These are phyloP conservation scores for Psix sp. DNA, from an alignment of 1,140 invertebrate species.

Conservation along the genomic window DNA sequence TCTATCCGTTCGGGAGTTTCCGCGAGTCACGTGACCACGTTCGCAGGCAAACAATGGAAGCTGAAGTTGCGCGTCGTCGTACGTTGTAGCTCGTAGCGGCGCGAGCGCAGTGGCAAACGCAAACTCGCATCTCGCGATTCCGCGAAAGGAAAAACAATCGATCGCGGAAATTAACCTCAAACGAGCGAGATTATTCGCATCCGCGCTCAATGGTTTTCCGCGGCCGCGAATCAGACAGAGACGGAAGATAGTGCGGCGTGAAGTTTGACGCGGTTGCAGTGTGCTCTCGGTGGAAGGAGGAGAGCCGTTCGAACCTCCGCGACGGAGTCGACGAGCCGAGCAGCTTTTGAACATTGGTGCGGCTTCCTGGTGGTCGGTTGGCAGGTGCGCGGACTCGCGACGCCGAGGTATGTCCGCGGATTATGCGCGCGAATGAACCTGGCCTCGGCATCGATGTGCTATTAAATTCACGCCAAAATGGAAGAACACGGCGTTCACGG, in stretches of 20 bases:
- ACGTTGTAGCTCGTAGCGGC: conserved; percentile 4
- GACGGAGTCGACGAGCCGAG: background rate
- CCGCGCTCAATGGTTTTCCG: no score
- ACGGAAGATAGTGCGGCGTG: no score
- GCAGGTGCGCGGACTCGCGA: background rate
- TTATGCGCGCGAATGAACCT: conserved; percentile 35
- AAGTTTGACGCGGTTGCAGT: no score
- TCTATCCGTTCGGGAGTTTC: conserved; percentile 21
- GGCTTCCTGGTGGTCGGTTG: conserved; percentile 1
- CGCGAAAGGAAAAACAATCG: background rate
- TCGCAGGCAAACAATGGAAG: conserved; percentile 14
- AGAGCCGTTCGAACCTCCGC: background rate
- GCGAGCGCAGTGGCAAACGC: conserved; percentile 4
- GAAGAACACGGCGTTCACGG: conserved; percentile 75
- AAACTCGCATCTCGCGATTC: background rate
- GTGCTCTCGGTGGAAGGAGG: no score
- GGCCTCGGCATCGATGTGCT: conserved; percentile 66
- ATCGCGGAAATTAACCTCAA: no score
- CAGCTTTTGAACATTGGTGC: conserved; percentile 5
- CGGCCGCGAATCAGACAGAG: no score
- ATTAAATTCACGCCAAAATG: conserved; percentile 75
- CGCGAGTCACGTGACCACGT: conserved; percentile 13
- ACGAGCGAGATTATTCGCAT: no score
- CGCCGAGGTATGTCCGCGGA: conserved; percentile 11
- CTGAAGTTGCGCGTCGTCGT: background rate